These are phyloP conservation scores for Bruchidius siliquastri DNA, from an alignment of 2,888 invertebrate genomes.

Conservation along the genomic window DNA sequence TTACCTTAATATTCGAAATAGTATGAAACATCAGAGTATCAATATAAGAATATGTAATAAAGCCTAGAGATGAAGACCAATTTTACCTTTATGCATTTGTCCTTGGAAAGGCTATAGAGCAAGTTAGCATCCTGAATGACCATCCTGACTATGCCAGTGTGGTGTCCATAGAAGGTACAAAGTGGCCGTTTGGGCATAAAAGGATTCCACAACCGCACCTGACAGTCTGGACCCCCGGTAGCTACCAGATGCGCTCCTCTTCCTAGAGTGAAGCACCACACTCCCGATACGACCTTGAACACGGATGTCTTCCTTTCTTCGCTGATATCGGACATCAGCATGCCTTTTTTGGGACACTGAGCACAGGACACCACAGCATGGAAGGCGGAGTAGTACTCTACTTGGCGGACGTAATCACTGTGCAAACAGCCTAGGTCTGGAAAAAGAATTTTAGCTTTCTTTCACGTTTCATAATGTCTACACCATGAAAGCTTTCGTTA, in stretches of 20 bases:
- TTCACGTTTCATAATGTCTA: no score
- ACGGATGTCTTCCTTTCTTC: slow-evolving; percentile 19
- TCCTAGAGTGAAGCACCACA: slow-evolving; percentile 59
- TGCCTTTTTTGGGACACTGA: slow-evolving; percentile 44
- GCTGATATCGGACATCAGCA: slow-evolving; percentile 56
- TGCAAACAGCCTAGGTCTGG: slow-evolving; percentile 20
- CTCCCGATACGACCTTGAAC: slow-evolving; percentile 54
- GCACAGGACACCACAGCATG: slow-evolving; percentile 63
- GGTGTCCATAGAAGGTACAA: slow-evolving; percentile 64
- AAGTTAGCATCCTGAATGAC: slow-evolving; percentile 65
- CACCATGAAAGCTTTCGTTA: no score
- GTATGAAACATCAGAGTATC: no score
- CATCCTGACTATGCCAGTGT: slow-evolving; percentile 61
- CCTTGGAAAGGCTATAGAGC: slow-evolving; percentile 68
- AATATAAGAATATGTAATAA: no score
- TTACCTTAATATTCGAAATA: no score
- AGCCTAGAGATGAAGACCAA: no score
- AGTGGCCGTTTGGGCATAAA: slow-evolving; percentile 66
- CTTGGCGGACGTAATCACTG: slow-evolving; percentile 53
- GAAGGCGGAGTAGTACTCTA: slow-evolving; percentile 62
- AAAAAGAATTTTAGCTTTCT: neutral
- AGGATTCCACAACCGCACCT: slow-evolving; percentile 71
- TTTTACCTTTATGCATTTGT: slow-evolving; percentile 64
- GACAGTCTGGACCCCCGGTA: slow-evolving; percentile 73
- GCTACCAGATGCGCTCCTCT: slow-evolving; percentile 55